Percentiles rank a stretch among this genome's conserved stretches.
These are phyloP conservation scores for Euplexia lucipara DNA, from an alignment of 2,888 invertebrate species.

Conservation along the genomic window DNA sequence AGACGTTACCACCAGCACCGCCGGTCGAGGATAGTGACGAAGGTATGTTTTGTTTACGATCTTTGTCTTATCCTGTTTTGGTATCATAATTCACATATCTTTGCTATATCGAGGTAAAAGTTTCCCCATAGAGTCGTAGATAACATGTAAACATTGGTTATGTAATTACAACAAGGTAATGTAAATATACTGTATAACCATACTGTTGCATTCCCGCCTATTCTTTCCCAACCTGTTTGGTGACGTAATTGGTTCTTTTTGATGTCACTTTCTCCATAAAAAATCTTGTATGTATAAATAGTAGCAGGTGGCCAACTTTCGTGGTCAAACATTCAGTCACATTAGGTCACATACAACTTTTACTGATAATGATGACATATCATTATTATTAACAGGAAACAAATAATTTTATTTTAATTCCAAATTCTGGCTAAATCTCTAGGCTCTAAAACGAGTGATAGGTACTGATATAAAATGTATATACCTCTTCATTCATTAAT, in stretches of 20 bases:
- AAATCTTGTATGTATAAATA: slow-evolving; percentile 31
- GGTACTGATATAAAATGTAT: not conserved
- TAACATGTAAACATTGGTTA: slow-evolving; percentile 78
- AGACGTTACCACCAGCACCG: slow-evolving; percentile 87
- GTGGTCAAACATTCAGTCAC: slow-evolving; percentile 21
- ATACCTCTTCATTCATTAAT: too few species aligned
- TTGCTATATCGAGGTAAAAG: slow-evolving; percentile 50
- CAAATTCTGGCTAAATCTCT: not conserved
- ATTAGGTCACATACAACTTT: too few species aligned
- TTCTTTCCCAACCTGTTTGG: slow-evolving; percentile 74
- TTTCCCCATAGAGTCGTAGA: slow-evolving; percentile 57
- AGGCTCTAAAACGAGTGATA: not conserved
- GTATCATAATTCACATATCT: slow-evolving; percentile 72
- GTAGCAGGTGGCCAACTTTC: slow-evolving; percentile 46
- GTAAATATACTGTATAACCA: slow-evolving; percentile 58
- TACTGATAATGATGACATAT: slow-evolving; percentile 3
- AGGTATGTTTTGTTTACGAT: slow-evolving; percentile 89
- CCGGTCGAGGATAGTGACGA: slow-evolving; percentile 92
- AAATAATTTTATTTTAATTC: not conserved
- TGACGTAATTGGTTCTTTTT: slow-evolving; percentile 83
- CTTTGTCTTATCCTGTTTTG: slow-evolving; percentile 76
- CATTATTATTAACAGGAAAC: not conserved
- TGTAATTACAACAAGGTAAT: slow-evolving; percentile 77
- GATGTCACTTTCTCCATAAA: slow-evolving; percentile 81
- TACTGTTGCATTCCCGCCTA: slow-evolving; percentile 81